phyloP scores from a whole-genome alignment of 2,888 invertebrate species.

The Hylaea fasciaria region DNA sequence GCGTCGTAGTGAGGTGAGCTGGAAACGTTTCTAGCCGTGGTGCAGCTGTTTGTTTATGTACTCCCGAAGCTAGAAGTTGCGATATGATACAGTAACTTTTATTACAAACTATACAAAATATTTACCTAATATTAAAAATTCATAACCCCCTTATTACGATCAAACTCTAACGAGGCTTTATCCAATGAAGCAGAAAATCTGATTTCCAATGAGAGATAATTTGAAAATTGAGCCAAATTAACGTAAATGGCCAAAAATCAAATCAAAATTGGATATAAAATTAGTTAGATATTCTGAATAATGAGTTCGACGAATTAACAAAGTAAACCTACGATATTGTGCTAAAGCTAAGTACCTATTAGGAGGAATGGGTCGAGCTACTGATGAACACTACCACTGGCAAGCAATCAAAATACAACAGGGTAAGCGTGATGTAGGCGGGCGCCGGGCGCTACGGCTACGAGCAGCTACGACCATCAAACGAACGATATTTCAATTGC shows the following conservation, averaged over 20 bases:
- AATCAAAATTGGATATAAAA: constrained; percentile 1
- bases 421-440: constrained; percentile 50
- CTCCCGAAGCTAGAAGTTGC: too few species aligned
- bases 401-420: constrained; percentile 71
- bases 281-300: not conserved
- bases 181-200: constrained; percentile 22
- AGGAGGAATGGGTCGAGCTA: constrained; percentile 6
- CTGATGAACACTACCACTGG: constrained; percentile 59
- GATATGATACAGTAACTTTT: too few species aligned
- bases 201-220: constrained; percentile 16
- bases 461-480: constrained; percentile 62
- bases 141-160: not conserved
- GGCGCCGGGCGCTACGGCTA: constrained; percentile 32
- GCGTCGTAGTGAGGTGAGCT: constrained; percentile 33
- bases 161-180: constrained; percentile 14
- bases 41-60: constrained; percentile 29
- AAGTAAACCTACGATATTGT: constrained; percentile 4
- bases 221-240: constrained; percentile 17
- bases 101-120: not conserved
- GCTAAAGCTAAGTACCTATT: constrained; percentile 9
- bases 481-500: constrained; percentile 71
- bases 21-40: constrained; percentile 37
- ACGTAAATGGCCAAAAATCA: constrained; percentile 8
- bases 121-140: not conserved
- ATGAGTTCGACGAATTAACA: constrained; percentile 6